A percentile compares a stretch with the other conserved stretches of the same genome.
phyloP scores from a whole-genome alignment of 2,888 invertebrate species.

The Chydorus sphaericus region DNA sequence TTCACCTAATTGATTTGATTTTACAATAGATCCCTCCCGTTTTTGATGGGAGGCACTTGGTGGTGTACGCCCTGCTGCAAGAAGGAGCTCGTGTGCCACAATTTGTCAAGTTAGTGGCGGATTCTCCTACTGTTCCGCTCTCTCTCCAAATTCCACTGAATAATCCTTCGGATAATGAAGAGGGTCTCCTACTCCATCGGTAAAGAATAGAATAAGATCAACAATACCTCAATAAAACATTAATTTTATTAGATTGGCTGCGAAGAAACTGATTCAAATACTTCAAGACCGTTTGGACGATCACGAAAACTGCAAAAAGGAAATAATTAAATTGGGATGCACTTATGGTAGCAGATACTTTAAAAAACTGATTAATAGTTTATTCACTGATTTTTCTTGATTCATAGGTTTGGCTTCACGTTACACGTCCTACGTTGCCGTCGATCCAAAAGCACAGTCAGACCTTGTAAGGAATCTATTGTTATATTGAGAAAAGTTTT shows the following conservation, averaged over 20 bases:
- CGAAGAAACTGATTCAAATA: constrained; percentile 13
- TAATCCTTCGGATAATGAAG: background rate
- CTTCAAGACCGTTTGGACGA: constrained; percentile 11
- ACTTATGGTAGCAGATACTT: background rate
- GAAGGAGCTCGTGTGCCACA: background rate
- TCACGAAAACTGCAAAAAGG: background rate
- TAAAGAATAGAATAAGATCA: background rate
- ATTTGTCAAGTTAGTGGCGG: constrained; percentile 6
- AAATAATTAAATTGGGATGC: constrained; percentile 10
- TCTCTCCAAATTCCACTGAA: background rate
- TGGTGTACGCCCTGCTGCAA: constrained; percentile 16
- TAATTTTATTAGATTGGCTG: constrained; percentile 9
- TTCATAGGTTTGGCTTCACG: constrained; percentile 7
- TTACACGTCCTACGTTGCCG: constrained; percentile 13
- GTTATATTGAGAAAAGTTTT: too few relatives aligned
- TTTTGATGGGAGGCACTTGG: constrained; percentile 22
- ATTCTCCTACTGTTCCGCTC: constrained; percentile 15
- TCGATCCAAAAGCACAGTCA: constrained; percentile 7
- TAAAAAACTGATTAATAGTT: background rate
- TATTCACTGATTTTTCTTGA: background rate
- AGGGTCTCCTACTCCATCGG: background rate
- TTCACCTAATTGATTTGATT: background rate
- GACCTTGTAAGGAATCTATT: too few relatives aligned
- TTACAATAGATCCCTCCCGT: constrained; percentile 19
- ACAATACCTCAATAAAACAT: background rate